phyloP scores from a whole-genome alignment of 2,888 invertebrate genomes.

The Pyrocoelia pectoralis region DNA sequence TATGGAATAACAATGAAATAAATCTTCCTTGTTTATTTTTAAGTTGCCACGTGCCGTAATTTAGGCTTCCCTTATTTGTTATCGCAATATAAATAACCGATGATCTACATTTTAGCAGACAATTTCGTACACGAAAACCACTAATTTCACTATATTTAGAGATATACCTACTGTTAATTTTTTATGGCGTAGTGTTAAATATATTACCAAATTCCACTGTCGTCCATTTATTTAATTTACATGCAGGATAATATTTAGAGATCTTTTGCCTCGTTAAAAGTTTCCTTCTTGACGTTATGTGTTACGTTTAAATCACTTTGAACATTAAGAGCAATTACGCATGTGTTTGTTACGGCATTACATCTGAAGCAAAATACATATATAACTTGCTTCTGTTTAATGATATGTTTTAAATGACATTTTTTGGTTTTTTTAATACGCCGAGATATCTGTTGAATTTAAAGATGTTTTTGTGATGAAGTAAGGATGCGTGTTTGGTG shows the following conservation, averaged over 20 bases:
- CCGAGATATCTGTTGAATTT: slow-evolving; percentile 23
- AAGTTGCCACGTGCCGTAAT: slow-evolving; percentile 25
- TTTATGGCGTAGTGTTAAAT: too few species aligned
- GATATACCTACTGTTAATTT: slow-evolving; percentile 20
- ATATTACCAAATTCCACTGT: slow-evolving; percentile 9
- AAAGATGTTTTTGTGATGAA: slow-evolving; percentile 21
- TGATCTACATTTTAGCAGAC: slow-evolving; percentile 26
- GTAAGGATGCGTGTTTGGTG: too few species aligned
- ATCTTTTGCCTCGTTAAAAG: slow-evolving; percentile 18
- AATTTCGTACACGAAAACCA: too few species aligned
- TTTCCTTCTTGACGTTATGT: slow-evolving; percentile 15
- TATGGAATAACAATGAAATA: slow-evolving; percentile 3
- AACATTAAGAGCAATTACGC: slow-evolving; percentile 22
- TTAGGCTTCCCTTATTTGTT: slow-evolving; percentile 24
- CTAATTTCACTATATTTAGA: too few species aligned
- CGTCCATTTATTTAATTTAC: slow-evolving; percentile 18
- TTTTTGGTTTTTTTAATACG: slow-evolving; percentile 29
- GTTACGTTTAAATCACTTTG: slow-evolving; percentile 18
- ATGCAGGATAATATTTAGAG: slow-evolving; percentile 18
- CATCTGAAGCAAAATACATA: slow-evolving; percentile 3
- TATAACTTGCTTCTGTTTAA: slow-evolving; percentile 20
- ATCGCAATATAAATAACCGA: slow-evolving; percentile 31
- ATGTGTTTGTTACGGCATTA: slow-evolving; percentile 17
- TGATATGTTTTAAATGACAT: slow-evolving; percentile 27
- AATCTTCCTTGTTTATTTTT: slow-evolving; percentile 28